A percentile compares a stretch with the other conserved stretches of the same genome.
Conservation (phyloP, 2,113 vertebrate genomes). For the Pheucticus melanocephalus region DNA sequence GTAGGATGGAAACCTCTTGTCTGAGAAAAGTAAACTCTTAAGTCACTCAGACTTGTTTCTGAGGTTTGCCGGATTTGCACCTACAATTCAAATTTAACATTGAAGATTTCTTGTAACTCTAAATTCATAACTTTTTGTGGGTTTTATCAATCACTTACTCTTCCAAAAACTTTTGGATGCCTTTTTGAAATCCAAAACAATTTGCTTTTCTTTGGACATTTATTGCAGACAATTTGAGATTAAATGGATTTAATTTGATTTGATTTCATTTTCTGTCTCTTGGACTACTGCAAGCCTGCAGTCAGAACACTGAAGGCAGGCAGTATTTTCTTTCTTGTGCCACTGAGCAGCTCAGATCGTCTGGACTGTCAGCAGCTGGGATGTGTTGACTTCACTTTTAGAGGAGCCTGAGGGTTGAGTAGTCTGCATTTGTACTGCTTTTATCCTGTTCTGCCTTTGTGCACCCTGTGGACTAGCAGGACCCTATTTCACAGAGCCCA, state of each 20-base stretch:
- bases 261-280: neutral
- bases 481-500: neutral
- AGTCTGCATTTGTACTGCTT: neutral
- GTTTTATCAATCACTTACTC: neutral
- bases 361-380: neutral
- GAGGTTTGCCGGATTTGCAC: neutral
- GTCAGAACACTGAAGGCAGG: neutral
- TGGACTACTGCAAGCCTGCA: neutral
- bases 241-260: neutral
- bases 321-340: neutral
- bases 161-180: neutral
- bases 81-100: neutral
- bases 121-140: neutral
- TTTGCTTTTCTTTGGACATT: neutral
- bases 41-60: neutral
- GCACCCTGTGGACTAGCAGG: neutral
- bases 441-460: neutral
- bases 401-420: neutral
- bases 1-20: neutral
- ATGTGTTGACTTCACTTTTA: neutral
- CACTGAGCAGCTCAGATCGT: neutral
- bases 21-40: neutral
- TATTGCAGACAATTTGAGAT: neutral
- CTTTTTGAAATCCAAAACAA: neutral
- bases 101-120: neutral